These are phyloP conservation scores for Galerucella calmariensis DNA, from an alignment of 2,888 invertebrate genomes.

Conservation along the genomic window DNA sequence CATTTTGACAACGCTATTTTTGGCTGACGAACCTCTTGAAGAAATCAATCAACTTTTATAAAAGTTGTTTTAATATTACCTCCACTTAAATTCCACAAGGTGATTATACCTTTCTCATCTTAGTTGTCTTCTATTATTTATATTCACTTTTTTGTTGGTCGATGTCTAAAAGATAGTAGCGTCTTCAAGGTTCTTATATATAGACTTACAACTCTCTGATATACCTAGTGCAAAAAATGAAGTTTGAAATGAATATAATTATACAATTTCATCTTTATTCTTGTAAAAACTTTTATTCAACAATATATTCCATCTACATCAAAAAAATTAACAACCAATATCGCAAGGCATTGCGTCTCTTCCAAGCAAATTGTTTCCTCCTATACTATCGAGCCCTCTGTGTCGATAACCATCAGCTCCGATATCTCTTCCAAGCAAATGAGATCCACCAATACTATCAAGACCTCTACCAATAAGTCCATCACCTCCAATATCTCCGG, in stretches of 20 bases:
- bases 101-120: too few relatives aligned
- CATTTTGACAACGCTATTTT: too few relatives aligned
- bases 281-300: slow-evolving; percentile 4
- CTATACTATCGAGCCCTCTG: not conserved
- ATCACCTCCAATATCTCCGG: not conserved
- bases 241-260: not conserved
- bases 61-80: too few relatives aligned
- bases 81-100: too few relatives aligned
- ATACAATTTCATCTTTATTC: not conserved
- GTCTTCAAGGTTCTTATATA: too few relatives aligned
- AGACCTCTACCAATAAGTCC: slow-evolving; percentile 9
- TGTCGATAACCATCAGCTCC: not conserved
- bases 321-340: slow-evolving; percentile 5
- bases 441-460: not conserved
- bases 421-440: slow-evolving; percentile 7
- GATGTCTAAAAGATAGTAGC: too few relatives aligned
- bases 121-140: too few relatives aligned
- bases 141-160: too few relatives aligned
- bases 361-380: slow-evolving; percentile 1
- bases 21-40: too few relatives aligned
- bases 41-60: too few relatives aligned
- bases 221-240: not conserved
- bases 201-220: too few relatives aligned
- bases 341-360: slow-evolving; percentile 10
- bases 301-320: not conserved